Base-by-base conservation (phyloP, 2,797 vertebrate genomes). In the Artibeus jamaicensis region DNA sequence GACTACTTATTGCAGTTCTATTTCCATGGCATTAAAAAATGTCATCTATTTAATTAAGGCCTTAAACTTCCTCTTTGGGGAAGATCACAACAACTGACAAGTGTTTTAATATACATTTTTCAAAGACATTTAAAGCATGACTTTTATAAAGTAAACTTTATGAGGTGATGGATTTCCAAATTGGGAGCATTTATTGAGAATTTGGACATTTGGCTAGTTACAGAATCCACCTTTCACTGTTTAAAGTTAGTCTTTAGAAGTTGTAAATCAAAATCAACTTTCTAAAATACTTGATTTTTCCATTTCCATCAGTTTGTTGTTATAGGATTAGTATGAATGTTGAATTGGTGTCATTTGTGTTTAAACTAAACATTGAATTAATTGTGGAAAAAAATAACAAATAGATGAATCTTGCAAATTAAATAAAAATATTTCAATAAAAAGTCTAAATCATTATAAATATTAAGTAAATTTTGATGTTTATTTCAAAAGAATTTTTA, bases 351-450 rank as follows among this genome's bases (percentile, higher is more conserved):
- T 90, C 95, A 95, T 86, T 77, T 94, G 88, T 96, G 83, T 79
- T 93, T 92, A 95, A 96, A 90, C 48, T 71, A 97, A 97, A 94
- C 78, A 94, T 9, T 92, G 57, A 93, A 95, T 95, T 97, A 95
- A 93, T 96, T 95, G 85, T 93, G 93, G 85, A 93, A 95, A 96
- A 96, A 96, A 96, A 89, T 77, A 97, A 88, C 86, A 94, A 84
- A 74, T 73, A 34, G 50, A 76, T 95, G 78, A 24, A 88, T 74
- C 15, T 55, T 95, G 46, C 70, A 92, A 96, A 83, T 91, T 93
- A 93, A 96, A 92, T 93, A 81, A 93, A 94, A 95, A 91, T 34
- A 95, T 92, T 92, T 95, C 91, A 88, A 71, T 83, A n/a, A 93
- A 88, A 95, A 92, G 57, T 86, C 62, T 94, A 91, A 95, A 85